Evolutionary conservation across 2,888 invertebrate genomes (phyloP).

Genomic region (Dicyrtoma fusca): DNA sequence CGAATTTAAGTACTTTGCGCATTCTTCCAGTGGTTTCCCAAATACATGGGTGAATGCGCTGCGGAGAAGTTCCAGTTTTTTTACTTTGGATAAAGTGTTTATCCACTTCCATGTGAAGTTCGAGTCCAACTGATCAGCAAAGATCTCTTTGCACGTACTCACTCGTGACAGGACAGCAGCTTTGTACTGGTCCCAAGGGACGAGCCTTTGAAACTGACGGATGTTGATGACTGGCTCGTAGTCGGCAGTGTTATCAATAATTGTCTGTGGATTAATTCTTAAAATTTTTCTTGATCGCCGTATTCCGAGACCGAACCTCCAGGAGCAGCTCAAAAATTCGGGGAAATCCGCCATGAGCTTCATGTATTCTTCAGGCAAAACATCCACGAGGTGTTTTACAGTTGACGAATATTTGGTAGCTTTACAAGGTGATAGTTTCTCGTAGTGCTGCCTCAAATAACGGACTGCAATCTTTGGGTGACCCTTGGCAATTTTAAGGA

Average conservation of each 20-base stretch:
- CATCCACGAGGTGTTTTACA: slow-evolving; percentile 5
- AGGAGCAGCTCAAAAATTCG: background rate
- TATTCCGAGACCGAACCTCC: background rate
- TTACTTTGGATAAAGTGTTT: slow-evolving; percentile 39
- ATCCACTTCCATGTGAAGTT: slow-evolving; percentile 34
- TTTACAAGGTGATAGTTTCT: background rate
- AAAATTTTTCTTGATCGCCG: slow-evolving; percentile 6
- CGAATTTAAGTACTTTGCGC: slow-evolving; percentile 44
- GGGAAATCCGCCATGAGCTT: background rate
- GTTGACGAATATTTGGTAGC: background rate
- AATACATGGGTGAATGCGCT: slow-evolving; percentile 41
- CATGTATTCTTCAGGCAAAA: background rate
- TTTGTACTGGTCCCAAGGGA: background rate
- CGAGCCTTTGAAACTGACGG: no score
- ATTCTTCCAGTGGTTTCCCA: slow-evolving; percentile 41
- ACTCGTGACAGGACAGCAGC: background rate
- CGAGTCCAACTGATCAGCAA: background rate
- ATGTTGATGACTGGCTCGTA: background rate
- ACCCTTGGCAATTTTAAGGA: slow-evolving; percentile 37
- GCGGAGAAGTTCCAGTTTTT: slow-evolving; percentile 41
- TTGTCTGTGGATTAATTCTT: background rate
- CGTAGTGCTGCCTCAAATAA: slow-evolving; percentile 34
- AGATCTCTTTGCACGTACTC: background rate
- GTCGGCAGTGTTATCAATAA: background rate
- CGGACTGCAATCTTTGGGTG: slow-evolving; percentile 36